Evolutionary conservation across 2,888 invertebrate species (phyloP), one percentile per base, ranked within the genome.

Genomic region (Cyclophora punctaria): DNA sequence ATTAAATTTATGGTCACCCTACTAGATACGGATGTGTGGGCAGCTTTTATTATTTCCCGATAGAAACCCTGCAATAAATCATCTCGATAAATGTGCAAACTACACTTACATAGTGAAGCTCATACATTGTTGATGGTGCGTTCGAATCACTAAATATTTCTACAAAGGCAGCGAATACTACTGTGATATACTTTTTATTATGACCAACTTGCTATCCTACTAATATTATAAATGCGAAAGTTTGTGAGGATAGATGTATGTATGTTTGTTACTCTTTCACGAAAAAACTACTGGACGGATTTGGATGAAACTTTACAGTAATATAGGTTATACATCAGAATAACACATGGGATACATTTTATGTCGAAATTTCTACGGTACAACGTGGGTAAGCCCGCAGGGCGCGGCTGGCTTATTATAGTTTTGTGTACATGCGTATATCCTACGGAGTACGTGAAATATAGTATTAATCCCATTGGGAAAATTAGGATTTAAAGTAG

Each of bases 11-110:
- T 66, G 54, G 63, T 53, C 61, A 69, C 66, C 65, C 65, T 63
- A 58, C 51, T 56, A 37, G 60, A 48, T 55, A 59, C 58, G 60
- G 64, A 62, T 67, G 62, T 71, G 69, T 69, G 69, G 70, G 62
- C 59, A 62, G 60, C 67, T 69, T 71, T 75, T 73, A 75, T 75
- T 75, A 75, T 73, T 72, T 71, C 60, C 64, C 66, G 63, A 58
- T 62, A 59, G 66, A 58, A 56, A 66, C 62, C 59, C 64, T 61
- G 66, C 62, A 58, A 73, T 75, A 73, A 72, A 73, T 75, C 75
- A 75, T 73, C 60, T 56, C 64, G 64, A 73, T 75, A 75, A 71
- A 72, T 69, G 54, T 48, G 52, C 50, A 53, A 53, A 49, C 50
- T 53, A 45, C 49, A 43, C 51, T 45, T 7, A 33, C 6, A 35